Base-by-base conservation (phyloP, 2,113 vertebrate genomes). In the Macaca nemestrina region DNA sequence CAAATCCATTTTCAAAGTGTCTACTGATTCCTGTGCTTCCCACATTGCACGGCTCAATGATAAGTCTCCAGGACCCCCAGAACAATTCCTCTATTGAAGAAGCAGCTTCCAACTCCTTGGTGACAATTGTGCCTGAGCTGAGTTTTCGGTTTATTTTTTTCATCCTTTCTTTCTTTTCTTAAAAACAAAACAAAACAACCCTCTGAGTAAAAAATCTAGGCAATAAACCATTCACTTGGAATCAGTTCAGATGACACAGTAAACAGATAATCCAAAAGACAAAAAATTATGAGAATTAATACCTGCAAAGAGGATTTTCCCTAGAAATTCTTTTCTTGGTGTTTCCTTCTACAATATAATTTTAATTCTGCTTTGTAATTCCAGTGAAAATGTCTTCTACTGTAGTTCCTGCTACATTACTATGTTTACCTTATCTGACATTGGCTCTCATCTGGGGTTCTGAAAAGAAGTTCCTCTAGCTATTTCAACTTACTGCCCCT, bases 231-330 rank as follows among this genome's bases (percentile, higher is more conserved):
- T 88, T 96, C 45, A 84, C 43, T 80, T 52, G 18, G 52, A n/a
- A 59, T 16, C 78, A 93, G 50, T 81, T 70, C 35, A 76, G 16
- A 90, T 64, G 80, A 92, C 16, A 61, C 48, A 70, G 40, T 27
- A 88, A 84, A 96, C 30, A 95, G n/a, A 68, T 82, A 10, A 93
- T 57, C 18, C 85, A 38, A 92, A 82, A 91, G 48, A 82, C 13
- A 43, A 86, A 93, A 67, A 40, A 64, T 25, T 3, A 0, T 72
- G 67, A 96, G 48, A 94, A 70, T 25, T 83, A 76, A 88, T 18
- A 50, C 43, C 38, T 64, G 27, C 61, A 76, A 90, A 88, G 40
- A 73, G 45, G 17, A 8, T 50, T 92, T 86, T 68, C 48, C 79
- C 75, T 70, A 35, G 8, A 57, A 27, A 84, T 4, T 45, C 59